Percentiles rank a stretch among this genome's conserved stretches.
These are phyloP conservation scores for Dasysyrphus albostriatus DNA, from an alignment of 2,888 invertebrate genomes.

Conservation along the genomic window DNA sequence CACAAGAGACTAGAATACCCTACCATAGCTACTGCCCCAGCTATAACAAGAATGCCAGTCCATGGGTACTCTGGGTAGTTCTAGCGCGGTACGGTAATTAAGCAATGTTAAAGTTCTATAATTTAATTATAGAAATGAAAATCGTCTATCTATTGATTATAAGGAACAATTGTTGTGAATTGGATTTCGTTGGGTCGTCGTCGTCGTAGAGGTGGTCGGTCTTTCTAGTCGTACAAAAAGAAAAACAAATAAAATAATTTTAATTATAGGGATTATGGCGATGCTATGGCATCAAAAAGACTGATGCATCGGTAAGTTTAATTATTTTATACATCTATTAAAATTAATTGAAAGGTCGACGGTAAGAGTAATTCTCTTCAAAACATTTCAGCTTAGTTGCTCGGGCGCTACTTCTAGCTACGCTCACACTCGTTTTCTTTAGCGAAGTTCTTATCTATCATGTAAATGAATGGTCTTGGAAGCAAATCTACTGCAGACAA, in stretches of 20 bases:
- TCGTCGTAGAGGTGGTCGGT: neutral
- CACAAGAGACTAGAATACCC: neutral
- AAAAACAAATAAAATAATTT: neutral
- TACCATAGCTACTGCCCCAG: neutral
- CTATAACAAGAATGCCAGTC: neutral
- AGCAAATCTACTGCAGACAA: conserved; percentile 81
- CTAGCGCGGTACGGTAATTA: conserved; percentile 10
- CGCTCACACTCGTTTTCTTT: conserved; percentile 80
- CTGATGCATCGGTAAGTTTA: conserved; percentile 60
- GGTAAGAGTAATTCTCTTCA: neutral
- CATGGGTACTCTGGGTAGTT: conserved; percentile 3
- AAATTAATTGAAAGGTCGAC: neutral
- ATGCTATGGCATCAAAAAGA: conserved; percentile 63
- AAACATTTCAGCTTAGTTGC: conserved; percentile 78
- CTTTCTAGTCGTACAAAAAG: neutral
- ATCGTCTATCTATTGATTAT: conserved; percentile 58
- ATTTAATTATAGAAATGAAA: conserved; percentile 68
- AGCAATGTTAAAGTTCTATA: conserved; percentile 56
- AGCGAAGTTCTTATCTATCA: conserved; percentile 82
- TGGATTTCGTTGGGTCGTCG: neutral
- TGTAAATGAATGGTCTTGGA: conserved; percentile 81
- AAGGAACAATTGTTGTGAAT: conserved; percentile 26
- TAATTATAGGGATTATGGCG: conserved; percentile 30
- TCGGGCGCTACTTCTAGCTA: conserved; percentile 79
- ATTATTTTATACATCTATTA: neutral